Evolutionary conservation across 2,113 vertebrate genomes (phyloP).

Genomic region (Indri indri): DNA sequence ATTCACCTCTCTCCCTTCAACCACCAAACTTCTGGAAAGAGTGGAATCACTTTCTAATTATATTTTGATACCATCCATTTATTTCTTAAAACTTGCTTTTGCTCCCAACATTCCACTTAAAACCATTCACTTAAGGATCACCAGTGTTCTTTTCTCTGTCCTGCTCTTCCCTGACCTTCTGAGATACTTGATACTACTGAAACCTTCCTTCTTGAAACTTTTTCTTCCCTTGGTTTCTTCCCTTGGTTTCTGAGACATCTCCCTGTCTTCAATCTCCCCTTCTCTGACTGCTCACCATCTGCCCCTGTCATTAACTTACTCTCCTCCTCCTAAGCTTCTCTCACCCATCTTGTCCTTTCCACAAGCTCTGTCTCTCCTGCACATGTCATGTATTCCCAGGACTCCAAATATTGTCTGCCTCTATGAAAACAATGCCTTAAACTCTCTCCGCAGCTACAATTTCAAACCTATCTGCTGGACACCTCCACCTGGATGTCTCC

Average conservation of each 20-base stretch:
- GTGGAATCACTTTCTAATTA: neutral
- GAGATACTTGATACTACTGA: neutral
- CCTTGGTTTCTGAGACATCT: neutral
- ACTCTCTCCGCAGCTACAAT: neutral
- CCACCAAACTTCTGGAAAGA: neutral
- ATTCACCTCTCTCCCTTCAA: neutral
- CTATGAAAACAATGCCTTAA: neutral
- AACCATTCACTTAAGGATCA: neutral
- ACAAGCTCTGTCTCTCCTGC: neutral
- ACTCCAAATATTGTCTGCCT: neutral
- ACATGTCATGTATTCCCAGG: neutral
- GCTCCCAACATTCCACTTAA: neutral
- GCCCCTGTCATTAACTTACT: neutral
- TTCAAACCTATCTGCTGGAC: neutral
- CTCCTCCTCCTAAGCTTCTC: neutral
- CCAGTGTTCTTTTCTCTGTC: neutral
- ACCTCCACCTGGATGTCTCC: neutral
- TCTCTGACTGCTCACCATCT: neutral
- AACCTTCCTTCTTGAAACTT: neutral
- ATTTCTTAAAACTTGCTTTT: conserved; percentile 34
- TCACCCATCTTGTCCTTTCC: neutral
- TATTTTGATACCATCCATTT: neutral
- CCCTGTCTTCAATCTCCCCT: neutral
- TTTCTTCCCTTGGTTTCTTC: neutral
- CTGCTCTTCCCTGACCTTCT: neutral